phyloP scores from a whole-genome alignment of 2,888 invertebrate species.

The Andricus quercusramuli region DNA sequence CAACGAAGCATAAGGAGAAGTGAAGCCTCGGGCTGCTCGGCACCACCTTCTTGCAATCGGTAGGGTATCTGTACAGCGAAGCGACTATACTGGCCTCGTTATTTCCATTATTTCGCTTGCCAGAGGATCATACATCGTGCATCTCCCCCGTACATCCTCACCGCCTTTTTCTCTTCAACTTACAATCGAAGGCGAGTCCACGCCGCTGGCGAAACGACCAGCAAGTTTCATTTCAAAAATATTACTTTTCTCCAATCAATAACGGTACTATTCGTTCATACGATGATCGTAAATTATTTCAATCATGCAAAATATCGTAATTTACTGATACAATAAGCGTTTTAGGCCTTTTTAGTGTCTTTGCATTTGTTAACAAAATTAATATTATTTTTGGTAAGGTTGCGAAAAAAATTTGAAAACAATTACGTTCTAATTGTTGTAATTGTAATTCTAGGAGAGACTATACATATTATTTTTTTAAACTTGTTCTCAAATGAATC shows the following conservation, averaged over 20 bases:
- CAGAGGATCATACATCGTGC: slow-evolving; percentile 59
- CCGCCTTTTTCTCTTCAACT: slow-evolving; percentile 39
- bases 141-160: slow-evolving; percentile 49
- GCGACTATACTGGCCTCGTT: slow-evolving; percentile 65
- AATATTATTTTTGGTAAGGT: too few relatives aligned
- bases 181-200: slow-evolving; percentile 40
- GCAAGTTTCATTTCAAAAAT: slow-evolving; percentile 3
- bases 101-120: slow-evolving; percentile 66
- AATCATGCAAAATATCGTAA: not conserved
- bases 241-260: slow-evolving; percentile 31
- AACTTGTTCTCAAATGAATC: too few relatives aligned
- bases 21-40: slow-evolving; percentile 54
- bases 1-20: slow-evolving; percentile 51
- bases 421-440: too few relatives aligned
- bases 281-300: not conserved
- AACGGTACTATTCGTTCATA: slow-evolving; percentile 17
- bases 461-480: too few relatives aligned
- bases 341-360: too few relatives aligned
- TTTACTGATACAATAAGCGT: not conserved
- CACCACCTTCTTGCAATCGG: slow-evolving; percentile 57
- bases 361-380: too few relatives aligned
- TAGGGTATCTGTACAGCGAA: slow-evolving; percentile 57
- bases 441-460: too few relatives aligned
- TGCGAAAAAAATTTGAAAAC: too few relatives aligned
- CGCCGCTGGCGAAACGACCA: slow-evolving; percentile 29